Evolutionary conservation across 2,113 vertebrate species (phyloP).

Genomic region (Rhadina sibilatrix): DNA sequence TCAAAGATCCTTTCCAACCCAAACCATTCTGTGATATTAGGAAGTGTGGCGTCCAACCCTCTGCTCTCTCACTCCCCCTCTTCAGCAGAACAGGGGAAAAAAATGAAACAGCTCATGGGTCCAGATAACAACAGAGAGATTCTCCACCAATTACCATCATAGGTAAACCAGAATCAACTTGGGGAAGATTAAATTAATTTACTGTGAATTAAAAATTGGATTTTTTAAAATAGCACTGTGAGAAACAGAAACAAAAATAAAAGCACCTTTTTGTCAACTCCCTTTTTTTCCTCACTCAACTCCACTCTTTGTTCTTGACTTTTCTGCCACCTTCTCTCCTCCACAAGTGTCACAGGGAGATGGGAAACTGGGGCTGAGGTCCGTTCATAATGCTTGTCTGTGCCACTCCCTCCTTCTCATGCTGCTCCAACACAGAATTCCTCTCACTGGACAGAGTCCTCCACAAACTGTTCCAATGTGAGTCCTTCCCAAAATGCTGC

Average conservation of each 20-base stretch:
- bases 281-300: neutral
- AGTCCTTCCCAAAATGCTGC: neutral
- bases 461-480: neutral
- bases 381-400: fast-evolving
- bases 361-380: neutral
- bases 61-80: neutral
- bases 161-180: neutral
- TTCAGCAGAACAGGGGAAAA: neutral
- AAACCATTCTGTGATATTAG: neutral
- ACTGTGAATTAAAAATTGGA: neutral
- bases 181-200: neutral
- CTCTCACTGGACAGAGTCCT: neutral
- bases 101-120: neutral
- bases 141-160: neutral
- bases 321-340: neutral
- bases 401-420: neutral
- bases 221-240: neutral
- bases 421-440: neutral
- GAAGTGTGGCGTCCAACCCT: too few species aligned
- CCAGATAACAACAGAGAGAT: neutral
- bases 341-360: neutral
- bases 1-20: neutral
- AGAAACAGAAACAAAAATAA: neutral
- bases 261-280: neutral
- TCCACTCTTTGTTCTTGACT: neutral